Evolutionary conservation across 2,888 invertebrate species (phyloP), one percentile per base, ranked within the genome.

Genomic region (Lithodes maja): DNA sequence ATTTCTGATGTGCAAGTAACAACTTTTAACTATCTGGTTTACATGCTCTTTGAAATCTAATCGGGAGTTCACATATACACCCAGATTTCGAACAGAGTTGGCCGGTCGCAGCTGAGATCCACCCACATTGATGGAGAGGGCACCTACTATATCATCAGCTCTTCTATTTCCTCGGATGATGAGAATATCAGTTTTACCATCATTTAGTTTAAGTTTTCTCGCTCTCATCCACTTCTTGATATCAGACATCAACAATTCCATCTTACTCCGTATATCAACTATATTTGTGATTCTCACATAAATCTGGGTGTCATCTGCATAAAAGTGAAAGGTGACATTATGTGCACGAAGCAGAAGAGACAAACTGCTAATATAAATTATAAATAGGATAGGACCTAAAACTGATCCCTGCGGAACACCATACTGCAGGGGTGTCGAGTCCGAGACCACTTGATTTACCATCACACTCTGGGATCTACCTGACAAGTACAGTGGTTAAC

Each of bases 251-350:
- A 33, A 33, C n/a, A n/a, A n/a, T n/a, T n/a, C n/a, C n/a, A n/a
- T n/a, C n/a, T n/a, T n/a, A n/a, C n/a, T n/a, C n/a, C n/a, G n/a
- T n/a, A n/a, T n/a, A n/a, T n/a, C n/a, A n/a, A n/a, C n/a, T n/a
- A n/a, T n/a, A n/a, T n/a, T 74, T 33, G 5, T n/a, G 33, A 74
- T 74, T 74, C 33, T n/a, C 33, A n/a, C 33, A 15, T 74, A 74
- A 3, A 74, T n/a, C 33, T 74, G n/a, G 74, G 74, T 74, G n/a
- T 74, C 74, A n/a, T 74, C 74, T 15, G 74, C 74, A 74, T 74
- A 74, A n/a, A 74, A 1, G n/a, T 74, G 33, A 15, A 71, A 1
- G 9, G 1, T 17, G 1, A 3, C 74, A 74, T 15, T 74, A 33
- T 68, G 3, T 12, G 33, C n/a, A n/a, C 5, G n/a, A n/a, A n/a